Percentiles rank a stretch among this genome's conserved stretches.
phyloP scores from a whole-genome alignment of 2,113 vertebrate genomes.

The Sander lucioperca region DNA sequence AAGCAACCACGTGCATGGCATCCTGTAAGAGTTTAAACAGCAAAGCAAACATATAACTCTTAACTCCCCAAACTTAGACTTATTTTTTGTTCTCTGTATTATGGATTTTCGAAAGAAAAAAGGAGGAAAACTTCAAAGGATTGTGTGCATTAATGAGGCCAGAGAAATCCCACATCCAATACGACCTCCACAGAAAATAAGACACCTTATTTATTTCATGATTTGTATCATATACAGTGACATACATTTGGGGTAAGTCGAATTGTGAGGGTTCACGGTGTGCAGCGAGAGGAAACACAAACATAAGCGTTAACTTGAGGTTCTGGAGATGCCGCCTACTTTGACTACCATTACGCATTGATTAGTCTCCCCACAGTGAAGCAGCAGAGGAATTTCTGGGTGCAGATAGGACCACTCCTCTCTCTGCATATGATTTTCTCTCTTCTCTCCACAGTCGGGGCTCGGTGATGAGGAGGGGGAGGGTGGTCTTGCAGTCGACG shows the following conservation, averaged over 20 bases:
- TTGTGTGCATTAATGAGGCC: background rate
- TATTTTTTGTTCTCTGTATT: background rate
- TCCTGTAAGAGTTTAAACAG: background rate
- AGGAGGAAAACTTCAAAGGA: constrained; percentile 25
- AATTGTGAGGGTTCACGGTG: background rate
- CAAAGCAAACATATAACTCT: constrained; percentile 5
- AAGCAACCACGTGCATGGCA: background rate
- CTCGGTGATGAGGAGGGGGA: constrained; percentile 69
- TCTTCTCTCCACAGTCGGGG: constrained; percentile 71
- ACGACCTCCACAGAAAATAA: constrained; percentile 7
- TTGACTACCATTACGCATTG: constrained; percentile 66
- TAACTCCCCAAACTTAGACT: background rate
- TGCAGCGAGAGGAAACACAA: constrained; percentile 14
- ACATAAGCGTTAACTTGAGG: constrained; percentile 42
- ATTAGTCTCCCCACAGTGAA: constrained; percentile 59
- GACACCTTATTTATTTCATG: background rate
- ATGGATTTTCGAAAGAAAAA: background rate
- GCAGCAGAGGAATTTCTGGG: constrained; percentile 76
- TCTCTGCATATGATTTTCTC: constrained; percentile 60
- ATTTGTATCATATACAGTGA: background rate
- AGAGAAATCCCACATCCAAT: background rate
- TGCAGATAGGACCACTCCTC: constrained; percentile 81
- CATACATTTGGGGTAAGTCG: background rate
- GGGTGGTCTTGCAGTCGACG: constrained; percentile 84
- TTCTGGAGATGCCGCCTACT: constrained; percentile 63